Conservation (phyloP, 2,888 invertebrate genomes). For the Orchesella flavescens region DNA sequence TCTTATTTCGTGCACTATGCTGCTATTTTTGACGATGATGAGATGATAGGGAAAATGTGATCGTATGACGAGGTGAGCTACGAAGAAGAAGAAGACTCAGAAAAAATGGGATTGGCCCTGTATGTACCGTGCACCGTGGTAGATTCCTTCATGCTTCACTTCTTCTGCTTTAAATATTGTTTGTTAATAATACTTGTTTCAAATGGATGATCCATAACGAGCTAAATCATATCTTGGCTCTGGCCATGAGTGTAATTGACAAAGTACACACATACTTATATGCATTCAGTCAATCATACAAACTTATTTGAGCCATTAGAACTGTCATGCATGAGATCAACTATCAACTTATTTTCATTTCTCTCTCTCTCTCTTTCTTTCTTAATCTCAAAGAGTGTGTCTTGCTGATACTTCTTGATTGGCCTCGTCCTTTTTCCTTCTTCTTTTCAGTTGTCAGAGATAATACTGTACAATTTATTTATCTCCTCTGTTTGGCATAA, state of each 20-base stretch:
- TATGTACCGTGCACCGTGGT: slow-evolving; percentile 31
- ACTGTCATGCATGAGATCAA: slow-evolving; percentile 45
- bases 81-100: slow-evolving; percentile 13
- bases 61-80: not conserved
- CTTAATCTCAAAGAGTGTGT: too few species aligned
- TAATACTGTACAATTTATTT: slow-evolving; percentile 61
- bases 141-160: not conserved
- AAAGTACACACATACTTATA: slow-evolving; percentile 51
- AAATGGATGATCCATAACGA: slow-evolving; percentile 57
- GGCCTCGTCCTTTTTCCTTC: slow-evolving; percentile 51
- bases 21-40: slow-evolving; percentile 55
- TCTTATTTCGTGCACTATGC: slow-evolving; percentile 5
- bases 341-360: slow-evolving; percentile 12
- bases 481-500: slow-evolving; percentile 51
- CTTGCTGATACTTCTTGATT: slow-evolving; percentile 44
- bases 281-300: slow-evolving; percentile 14
- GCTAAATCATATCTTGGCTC: slow-evolving; percentile 49
- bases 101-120: slow-evolving; percentile 57
- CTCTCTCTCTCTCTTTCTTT: too few species aligned
- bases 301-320: slow-evolving; percentile 26
- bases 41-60: too few species aligned
- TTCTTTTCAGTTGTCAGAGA: slow-evolving; percentile 57
- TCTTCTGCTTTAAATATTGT: not conserved
- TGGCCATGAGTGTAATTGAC: slow-evolving; percentile 43
- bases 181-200: slow-evolving; percentile 54